These are phyloP conservation scores for Drosophila kokeensis DNA, from an alignment of 2,888 invertebrate species.

Conservation along the genomic window DNA sequence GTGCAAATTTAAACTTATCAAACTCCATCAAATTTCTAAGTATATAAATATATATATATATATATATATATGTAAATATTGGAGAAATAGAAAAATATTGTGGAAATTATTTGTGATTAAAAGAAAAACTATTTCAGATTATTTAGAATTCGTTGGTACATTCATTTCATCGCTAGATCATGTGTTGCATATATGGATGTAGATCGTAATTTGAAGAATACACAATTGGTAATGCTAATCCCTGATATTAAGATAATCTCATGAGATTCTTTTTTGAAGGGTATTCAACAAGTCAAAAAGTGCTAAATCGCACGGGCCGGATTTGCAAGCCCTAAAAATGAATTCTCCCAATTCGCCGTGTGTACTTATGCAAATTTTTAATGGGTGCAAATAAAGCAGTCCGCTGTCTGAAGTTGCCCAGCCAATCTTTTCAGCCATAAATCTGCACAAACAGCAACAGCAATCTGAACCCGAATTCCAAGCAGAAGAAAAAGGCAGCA, in stretches of 20 bases:
- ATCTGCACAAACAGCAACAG: constrained; percentile 45
- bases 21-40: background rate
- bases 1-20: background rate
- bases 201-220: background rate
- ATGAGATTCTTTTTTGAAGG: constrained; percentile 10
- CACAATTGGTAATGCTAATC: background rate
- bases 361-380: constrained; percentile 63
- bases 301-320: constrained; percentile 16
- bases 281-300: constrained; percentile 29
- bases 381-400: constrained; percentile 57
- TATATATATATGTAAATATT: background rate
- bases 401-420: constrained; percentile 29
- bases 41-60: background rate
- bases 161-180: too few species aligned
- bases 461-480: constrained; percentile 2
- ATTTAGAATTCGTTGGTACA: too few species aligned
- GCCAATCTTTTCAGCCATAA: constrained; percentile 52
- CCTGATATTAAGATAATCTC: background rate
- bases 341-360: constrained; percentile 35
- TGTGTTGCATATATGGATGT: background rate
- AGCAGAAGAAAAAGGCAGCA: constrained; percentile 1
- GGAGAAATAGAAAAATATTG: background rate
- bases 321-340: constrained; percentile 37
- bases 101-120: background rate
- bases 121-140: too few species aligned